Base-by-base conservation (phyloP, 2,797 vertebrate genomes). In the Mormyrops attenuatus region DNA sequence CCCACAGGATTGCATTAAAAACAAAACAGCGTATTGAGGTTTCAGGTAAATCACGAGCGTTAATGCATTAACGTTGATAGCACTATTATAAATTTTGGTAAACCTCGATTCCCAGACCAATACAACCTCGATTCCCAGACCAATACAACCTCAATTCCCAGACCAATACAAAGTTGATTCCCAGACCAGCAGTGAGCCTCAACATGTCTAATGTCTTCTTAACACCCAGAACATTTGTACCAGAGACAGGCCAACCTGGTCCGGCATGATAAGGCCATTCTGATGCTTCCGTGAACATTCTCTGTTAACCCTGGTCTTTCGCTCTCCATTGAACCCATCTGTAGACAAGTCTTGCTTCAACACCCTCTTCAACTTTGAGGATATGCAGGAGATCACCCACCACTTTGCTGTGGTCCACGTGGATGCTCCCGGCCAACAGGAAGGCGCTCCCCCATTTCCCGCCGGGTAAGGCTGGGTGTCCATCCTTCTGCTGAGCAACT, bases 301-400 rank as follows among this genome's bases (percentile, higher is more conserved):
- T 41, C 57, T 63, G n/a, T 38, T 60, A 47, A 60, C 53, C 38
- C n/a, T 44, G 50, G 73, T 60, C 22, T 15, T 82, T 80, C 44
- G 41, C 17, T 80, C 73, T 44, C 73, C 73, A 44, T 52, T 91
- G 92, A 88, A 89, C 7, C 94, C 38, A 91, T 2, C 50, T 93
- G 3, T 89, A 99, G 98, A 99, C 93, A 98, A 99, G 92, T 99
- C 98, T 57, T 99, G 98, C 94, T 99, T 99, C 93, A 99, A 98
- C 26, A 97, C 97, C 0, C 97, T 99, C 93, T 99, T 99, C 93
- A 99, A 99, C 96, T 99, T 97, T 0, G 98, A 99, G 92, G 98
- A 99, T 94, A 99, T 99, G 98, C 97, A 97, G 89, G 98, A 99
- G 91, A 97, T 99, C 93, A 98, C 97, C 0, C 97, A 98, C 90